phyloP scores from a whole-genome alignment of 23 tunicate genomes.

The Trididemnum clinides region DNA sequence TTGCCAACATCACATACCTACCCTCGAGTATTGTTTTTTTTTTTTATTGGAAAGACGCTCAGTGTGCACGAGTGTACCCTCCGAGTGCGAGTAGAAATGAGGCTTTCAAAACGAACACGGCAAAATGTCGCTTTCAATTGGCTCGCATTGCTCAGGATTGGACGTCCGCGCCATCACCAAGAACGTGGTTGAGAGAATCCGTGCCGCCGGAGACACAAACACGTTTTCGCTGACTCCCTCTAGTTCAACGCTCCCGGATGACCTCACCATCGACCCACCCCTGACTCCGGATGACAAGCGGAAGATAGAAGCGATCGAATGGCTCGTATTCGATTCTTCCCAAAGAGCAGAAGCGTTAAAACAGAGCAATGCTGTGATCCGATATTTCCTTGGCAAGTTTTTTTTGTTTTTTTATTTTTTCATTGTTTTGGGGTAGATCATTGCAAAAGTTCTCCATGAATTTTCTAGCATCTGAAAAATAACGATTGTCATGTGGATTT shows the following conservation, averaged over 20 bases:
- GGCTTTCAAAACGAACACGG: too few species aligned
- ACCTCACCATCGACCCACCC: slow-evolving; percentile 39
- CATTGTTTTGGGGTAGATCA: neutral
- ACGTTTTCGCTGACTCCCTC: neutral
- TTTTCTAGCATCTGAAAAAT: neutral
- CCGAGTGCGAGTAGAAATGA: too few species aligned
- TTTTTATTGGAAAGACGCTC: too few species aligned
- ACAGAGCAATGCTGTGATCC: slow-evolving; percentile 86
- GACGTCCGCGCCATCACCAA: slow-evolving; percentile 82
- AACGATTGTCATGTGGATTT: too few species aligned
- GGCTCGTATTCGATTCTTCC: slow-evolving; percentile 81
- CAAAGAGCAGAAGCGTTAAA: slow-evolving; percentile 83
- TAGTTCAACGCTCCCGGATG: neutral
- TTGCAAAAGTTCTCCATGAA: too few species aligned
- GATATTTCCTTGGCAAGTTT: slow-evolving; percentile 64
- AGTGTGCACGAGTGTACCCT: too few species aligned
- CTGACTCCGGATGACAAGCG: slow-evolving; percentile 55
- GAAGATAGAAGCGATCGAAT: slow-evolving; percentile 80
- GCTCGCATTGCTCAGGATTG: slow-evolving; percentile 33
- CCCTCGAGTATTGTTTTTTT: too few species aligned
- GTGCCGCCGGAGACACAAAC: slow-evolving; percentile 35
- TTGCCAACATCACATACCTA: too few species aligned
- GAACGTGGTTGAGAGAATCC: slow-evolving; percentile 79
- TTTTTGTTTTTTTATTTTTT: neutral
- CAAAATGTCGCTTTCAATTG: neutral